Evolutionary conservation across 2,888 invertebrate genomes (phyloP).

Genomic region (Pachymerium ferrugineum): DNA sequence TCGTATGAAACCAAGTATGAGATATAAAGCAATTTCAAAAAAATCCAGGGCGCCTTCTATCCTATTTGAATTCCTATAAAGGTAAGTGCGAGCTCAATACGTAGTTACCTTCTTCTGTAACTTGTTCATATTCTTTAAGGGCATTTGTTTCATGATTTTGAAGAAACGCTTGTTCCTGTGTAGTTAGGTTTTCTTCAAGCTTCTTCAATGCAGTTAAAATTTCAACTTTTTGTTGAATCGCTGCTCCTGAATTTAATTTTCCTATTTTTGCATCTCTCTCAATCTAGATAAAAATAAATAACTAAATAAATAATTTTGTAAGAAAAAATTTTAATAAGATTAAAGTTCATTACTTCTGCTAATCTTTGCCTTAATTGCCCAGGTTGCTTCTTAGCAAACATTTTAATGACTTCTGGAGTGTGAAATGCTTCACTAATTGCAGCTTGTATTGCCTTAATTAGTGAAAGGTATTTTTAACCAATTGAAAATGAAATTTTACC

Average conservation of each 20-base stretch:
- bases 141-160: slow-evolving; percentile 46
- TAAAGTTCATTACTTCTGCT: slow-evolving; percentile 48
- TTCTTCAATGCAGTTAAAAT: slow-evolving; percentile 51
- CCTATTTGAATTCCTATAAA: neutral
- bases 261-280: slow-evolving; percentile 60
- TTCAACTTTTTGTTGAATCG: slow-evolving; percentile 55
- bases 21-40: neutral
- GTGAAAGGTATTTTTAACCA: slow-evolving; percentile 37
- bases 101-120: slow-evolving; percentile 42
- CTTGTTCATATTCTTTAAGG: slow-evolving; percentile 49
- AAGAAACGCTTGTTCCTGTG: slow-evolving; percentile 48
- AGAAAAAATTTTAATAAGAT: neutral
- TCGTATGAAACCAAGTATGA: neutral
- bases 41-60: neutral
- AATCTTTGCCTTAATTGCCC: slow-evolving; percentile 59
- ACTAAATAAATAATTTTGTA: neutral
- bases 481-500: neutral
- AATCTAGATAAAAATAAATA: slow-evolving; percentile 32
- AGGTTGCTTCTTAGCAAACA: slow-evolving; percentile 66
- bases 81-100: neutral
- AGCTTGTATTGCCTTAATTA: slow-evolving; percentile 66
- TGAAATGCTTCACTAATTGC: slow-evolving; percentile 68
- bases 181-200: slow-evolving; percentile 48
- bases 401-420: slow-evolving; percentile 66
- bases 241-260: slow-evolving; percentile 52